Percentiles rank a stretch among this genome's conserved stretches.
These are phyloP conservation scores for Empidonax alnorum DNA, from an alignment of 2,113 vertebrate species.

Conservation along the genomic window DNA sequence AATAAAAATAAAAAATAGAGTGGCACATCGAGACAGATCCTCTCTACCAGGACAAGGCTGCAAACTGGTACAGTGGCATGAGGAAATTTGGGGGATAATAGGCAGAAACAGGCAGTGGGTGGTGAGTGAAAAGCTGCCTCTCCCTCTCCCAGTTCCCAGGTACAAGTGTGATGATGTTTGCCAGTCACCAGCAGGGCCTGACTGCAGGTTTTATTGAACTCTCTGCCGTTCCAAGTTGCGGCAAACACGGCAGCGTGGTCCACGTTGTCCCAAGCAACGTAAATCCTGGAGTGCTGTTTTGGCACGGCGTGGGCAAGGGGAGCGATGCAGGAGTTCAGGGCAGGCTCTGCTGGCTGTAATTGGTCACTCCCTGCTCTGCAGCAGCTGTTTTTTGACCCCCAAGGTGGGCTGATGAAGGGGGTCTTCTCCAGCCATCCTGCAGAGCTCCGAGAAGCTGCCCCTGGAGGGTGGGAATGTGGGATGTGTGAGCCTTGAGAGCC, in stretches of 20 bases:
- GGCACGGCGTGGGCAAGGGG: accelerated
- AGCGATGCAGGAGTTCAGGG: background rate
- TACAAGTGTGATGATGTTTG: background rate
- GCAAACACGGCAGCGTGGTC: background rate
- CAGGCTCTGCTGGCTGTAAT: background rate
- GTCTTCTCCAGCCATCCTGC: background rate
- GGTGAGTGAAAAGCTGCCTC: background rate
- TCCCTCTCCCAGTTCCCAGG: accelerated
- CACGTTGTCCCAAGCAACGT: accelerated
- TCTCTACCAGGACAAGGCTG: background rate
- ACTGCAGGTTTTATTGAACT: background rate
- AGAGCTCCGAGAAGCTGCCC: background rate
- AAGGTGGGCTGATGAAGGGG: accelerated
- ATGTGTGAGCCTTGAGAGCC: background rate
- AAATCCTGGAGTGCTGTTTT: background rate
- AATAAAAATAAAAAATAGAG: background rate
- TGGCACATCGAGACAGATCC: accelerated
- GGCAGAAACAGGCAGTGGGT: background rate
- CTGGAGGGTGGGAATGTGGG: background rate
- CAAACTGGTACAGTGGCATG: accelerated
- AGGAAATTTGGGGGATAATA: background rate
- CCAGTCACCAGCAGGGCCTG: background rate
- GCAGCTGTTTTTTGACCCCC: background rate
- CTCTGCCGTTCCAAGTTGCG: accelerated
- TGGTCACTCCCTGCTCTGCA: background rate